Base-by-base conservation (phyloP, 2,113 vertebrate genomes). In the Limanda limanda region DNA sequence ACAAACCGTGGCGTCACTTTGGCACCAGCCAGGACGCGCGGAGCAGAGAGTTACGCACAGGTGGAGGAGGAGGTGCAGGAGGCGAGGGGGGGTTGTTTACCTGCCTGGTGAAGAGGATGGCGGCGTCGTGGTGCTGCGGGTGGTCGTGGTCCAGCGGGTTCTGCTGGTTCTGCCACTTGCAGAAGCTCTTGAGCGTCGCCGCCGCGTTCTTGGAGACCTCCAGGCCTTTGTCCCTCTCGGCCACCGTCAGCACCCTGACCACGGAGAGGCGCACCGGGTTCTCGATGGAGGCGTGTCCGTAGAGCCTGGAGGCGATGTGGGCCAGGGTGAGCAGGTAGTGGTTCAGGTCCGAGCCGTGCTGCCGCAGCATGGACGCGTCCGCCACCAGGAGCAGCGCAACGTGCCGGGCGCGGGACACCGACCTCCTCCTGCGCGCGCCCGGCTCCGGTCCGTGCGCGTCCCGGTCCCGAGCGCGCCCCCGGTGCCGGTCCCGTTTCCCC, bases 61-160 rank as follows among this genome's bases (percentile, higher is more conserved):
- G 72, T 54, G 45, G 68, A 37, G 23, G 68, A 37, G 23, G 55
- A n/a, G 42, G 25, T 12, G 62, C 11, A 20, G 59, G 18, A 35
- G 2, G 27, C 1, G n/a, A 47, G 55, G 24, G 45, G 5, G 13
- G 52, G 71, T 84, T 89, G 83, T 93, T 93, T 96, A 98, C 97
- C 96, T 99, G 96, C 65, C 98, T 95, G 81, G 98, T 99, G 94
- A 99, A 99, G 91, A 99, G 97, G 87, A 99, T 97, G 84, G 98
- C 98, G 0, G 98, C 98, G 0, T 99, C 98, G 0, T 99, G 96
- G 84, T 98, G 97, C 17, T 97, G 95, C 2, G 95, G 95, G 0
- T 98, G 95, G 69, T 97, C 94, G 0, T 97, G 97, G 0, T 95
- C 96, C 48, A 97, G 94, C 48, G 95, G 96, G 91, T 98, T 99